phyloP scores from a whole-genome alignment of 2,113 vertebrate species.

The Brachyhypopomus gauderio region DNA sequence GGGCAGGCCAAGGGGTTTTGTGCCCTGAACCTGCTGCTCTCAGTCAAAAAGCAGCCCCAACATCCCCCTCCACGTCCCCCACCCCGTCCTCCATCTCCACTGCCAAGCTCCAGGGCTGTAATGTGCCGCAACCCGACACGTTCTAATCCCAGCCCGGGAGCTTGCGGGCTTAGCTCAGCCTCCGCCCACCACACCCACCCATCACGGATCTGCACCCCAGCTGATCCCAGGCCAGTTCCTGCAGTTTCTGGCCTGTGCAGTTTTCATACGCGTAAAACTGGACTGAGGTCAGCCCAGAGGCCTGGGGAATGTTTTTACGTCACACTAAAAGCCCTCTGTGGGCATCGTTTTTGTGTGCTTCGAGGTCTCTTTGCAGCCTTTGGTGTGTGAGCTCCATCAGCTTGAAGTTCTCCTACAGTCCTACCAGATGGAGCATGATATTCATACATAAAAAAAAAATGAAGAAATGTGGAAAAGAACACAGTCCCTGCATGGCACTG shows the following conservation, averaged over 20 bases:
- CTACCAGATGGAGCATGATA: neutral
- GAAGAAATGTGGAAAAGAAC: too few species aligned
- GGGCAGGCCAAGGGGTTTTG: neutral
- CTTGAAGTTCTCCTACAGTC: neutral
- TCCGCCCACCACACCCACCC: conserved; percentile 12
- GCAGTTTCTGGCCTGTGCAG: neutral
- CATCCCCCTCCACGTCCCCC: conserved; percentile 48
- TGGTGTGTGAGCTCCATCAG: neutral
- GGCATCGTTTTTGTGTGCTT: neutral
- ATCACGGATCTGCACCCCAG: conserved; percentile 35
- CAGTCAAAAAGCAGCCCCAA: conserved; percentile 52
- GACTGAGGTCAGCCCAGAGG: neutral
- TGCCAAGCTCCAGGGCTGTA: conserved; percentile 59
- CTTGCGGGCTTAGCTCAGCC: conserved; percentile 59
- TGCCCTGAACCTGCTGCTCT: conserved; percentile 63
- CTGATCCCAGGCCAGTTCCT: conserved; percentile 9
- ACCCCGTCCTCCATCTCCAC: conserved; percentile 44
- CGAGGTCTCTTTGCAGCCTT: neutral
- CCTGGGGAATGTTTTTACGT: neutral
- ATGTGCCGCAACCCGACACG: conserved; percentile 69
- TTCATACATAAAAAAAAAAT: too few species aligned
- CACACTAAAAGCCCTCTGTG: neutral
- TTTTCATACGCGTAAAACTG: conserved; percentile 21
- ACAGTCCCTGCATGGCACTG: too few species aligned
- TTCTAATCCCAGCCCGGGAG: conserved; percentile 66